A percentile compares a stretch with the other conserved stretches of the same genome.
Conservation (phyloP, 2,888 invertebrate species). For the Megastigmus dorsalis region DNA sequence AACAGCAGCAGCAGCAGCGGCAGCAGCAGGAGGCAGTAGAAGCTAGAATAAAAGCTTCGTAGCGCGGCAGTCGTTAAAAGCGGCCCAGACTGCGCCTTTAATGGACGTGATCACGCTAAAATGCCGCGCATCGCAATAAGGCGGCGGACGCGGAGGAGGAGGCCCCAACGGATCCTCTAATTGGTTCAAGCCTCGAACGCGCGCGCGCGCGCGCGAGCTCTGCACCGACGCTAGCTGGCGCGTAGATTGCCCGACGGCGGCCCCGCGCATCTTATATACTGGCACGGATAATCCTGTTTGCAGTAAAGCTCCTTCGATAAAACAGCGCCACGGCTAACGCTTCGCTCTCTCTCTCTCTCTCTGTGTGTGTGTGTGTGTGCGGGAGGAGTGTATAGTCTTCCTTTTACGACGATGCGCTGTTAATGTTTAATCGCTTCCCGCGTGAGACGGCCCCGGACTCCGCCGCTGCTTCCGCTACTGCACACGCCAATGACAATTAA, state of each 20-base stretch:
- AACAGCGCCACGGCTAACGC: conserved; percentile 3
- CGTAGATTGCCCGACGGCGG: conserved; percentile 6
- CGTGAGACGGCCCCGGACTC: background rate
- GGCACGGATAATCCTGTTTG: conserved; percentile 37
- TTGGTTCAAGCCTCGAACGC: conserved; percentile 33
- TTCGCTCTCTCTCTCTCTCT: background rate
- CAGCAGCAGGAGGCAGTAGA: no score
- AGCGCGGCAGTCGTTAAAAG: conserved; percentile 40
- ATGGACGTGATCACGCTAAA: conserved; percentile 46
- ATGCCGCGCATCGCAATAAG: conserved; percentile 43
- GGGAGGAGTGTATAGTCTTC: background rate
- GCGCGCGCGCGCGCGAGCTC: conserved; percentile 32
- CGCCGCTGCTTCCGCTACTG: no score
- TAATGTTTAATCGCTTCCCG: conserved; percentile 42
- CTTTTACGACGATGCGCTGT: conserved; percentile 44
- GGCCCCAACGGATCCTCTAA: conserved; percentile 41
- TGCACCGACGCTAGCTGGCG: no score
- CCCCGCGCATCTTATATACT: conserved; percentile 26
- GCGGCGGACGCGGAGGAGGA: background rate
- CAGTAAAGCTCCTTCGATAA: conserved; percentile 46
- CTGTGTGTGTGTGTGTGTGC: background rate
- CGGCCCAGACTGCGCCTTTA: conserved; percentile 29
- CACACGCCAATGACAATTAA: no score
- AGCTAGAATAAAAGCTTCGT: conserved; percentile 52
- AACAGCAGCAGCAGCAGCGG: no score